Evolutionary conservation across 2,888 invertebrate genomes (phyloP), one percentile per base, ranked within the genome.

Genomic region (Nemapogon koenigi): DNA sequence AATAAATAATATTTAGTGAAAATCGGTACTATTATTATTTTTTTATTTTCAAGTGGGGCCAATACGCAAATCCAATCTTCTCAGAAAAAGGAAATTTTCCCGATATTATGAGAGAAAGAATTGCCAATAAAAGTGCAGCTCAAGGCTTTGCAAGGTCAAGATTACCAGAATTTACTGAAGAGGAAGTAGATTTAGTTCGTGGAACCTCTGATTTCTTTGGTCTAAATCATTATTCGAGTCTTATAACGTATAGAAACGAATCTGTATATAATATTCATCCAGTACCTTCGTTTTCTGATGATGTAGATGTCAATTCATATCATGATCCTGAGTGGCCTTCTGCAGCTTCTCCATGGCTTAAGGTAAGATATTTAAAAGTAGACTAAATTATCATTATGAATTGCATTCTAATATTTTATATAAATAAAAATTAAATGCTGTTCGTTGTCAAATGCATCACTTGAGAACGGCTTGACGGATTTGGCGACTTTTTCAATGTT

Each of bases 211-310:
- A 44, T 25, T 44, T 41, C 38, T 44, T 4, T 17, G 38, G 17
- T 49, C 51, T 38, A 42, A 51, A 33, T 36, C 43, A 22, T 35
- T 33, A 43, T 49, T 51, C 33, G 51, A 51, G 52, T 38, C 43
- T 42, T 45, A 50, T 14, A 49, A 50, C 11, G 42, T 48, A 47
- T 25, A 49, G 51, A 35, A 52, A 53, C 27, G 43, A 39, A 16
- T 49, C 50, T 0, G 37, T 53, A 19, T 32, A 32, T 1, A 49
- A 47, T 1, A 27, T 16, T 4, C 43, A 43, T 26, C 33, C 32
- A 8, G 40, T 47, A 8, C 51, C 51, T 1, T 53, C 52, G 1
- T 25, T 16, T 27, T 11, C 26, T 3, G 46, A 52, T 36, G 53
- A 53, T 35, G 17, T 50, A 0, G 49, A 41, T 10, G 50, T 44